Percentiles rank a stretch among this genome's conserved stretches.
These are phyloP conservation scores for Drosophila auraria DNA, from an alignment of 1,140 invertebrate genomes.

Conservation along the genomic window DNA sequence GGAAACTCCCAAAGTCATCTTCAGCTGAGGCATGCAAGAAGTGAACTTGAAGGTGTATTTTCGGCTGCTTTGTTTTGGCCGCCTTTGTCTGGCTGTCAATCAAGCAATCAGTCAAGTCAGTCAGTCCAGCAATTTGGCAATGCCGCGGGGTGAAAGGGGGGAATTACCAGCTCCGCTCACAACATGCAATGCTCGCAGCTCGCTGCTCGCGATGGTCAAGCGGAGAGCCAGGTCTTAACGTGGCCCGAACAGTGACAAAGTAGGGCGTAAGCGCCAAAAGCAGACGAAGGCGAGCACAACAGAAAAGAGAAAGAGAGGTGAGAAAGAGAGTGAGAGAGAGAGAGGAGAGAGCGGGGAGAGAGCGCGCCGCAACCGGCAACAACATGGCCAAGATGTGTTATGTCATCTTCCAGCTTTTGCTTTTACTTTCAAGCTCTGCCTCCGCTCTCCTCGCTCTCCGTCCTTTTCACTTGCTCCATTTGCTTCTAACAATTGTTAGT, in stretches of 20 bases:
- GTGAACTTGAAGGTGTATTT: constrained; percentile 44
- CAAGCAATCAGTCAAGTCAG: constrained; percentile 26
- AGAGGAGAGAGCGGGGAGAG: neutral
- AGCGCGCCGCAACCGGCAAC: constrained; percentile 24
- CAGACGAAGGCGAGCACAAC: constrained; percentile 30
- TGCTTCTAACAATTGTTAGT: constrained; percentile 45
- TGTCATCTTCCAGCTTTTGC: constrained; percentile 39
- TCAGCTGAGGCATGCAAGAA: constrained; percentile 32
- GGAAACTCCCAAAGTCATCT: constrained; percentile 35
- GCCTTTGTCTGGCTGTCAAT: constrained; percentile 27
- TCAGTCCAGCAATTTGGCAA: constrained; percentile 46
- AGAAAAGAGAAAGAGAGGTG: constrained; percentile 15
- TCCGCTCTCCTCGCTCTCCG: constrained; percentile 3
- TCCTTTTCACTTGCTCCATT: constrained; percentile 27
- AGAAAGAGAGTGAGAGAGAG: neutral
- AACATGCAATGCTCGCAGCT: constrained; percentile 43
- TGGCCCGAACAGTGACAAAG: constrained; percentile 32
- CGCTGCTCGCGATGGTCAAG: constrained; percentile 29
- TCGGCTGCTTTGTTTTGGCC: constrained; percentile 38
- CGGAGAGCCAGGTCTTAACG: constrained; percentile 17
- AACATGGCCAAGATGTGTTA: constrained; percentile 38
- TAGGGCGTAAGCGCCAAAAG: constrained; percentile 62
- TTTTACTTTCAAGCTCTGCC: constrained; percentile 41
- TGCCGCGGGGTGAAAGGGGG: constrained; percentile 8
- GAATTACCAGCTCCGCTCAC: constrained; percentile 9